Evolutionary conservation across 2,113 vertebrate species (phyloP).

Genomic region (Crotalus horridus): DNA sequence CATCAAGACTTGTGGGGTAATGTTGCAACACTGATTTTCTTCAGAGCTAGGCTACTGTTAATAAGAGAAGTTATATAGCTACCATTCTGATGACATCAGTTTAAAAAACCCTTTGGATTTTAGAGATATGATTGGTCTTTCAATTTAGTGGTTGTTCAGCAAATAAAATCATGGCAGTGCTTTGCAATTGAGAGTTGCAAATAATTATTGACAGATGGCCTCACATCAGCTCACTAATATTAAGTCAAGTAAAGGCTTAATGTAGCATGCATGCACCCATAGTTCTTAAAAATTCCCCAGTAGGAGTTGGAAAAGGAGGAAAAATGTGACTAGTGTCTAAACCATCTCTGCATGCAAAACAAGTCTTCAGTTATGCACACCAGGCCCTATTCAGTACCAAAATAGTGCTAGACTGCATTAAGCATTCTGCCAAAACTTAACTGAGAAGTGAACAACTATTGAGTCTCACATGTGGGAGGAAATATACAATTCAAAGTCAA

Average conservation of each 20-base stretch:
- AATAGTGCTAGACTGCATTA: neutral
- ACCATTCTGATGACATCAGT: neutral
- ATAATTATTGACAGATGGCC: neutral
- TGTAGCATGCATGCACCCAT: neutral
- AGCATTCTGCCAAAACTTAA: neutral
- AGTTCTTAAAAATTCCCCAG: neutral
- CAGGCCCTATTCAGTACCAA: neutral
- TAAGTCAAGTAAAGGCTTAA: neutral
- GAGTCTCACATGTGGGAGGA: neutral
- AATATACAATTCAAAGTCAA: neutral
- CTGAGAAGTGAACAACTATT: neutral
- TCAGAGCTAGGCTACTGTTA: neutral
- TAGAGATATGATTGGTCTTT: neutral
- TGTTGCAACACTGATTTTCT: neutral
- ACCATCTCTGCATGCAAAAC: neutral
- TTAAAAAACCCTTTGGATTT: neutral
- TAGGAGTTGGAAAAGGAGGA: neutral
- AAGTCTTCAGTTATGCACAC: neutral
- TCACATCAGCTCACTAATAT: neutral
- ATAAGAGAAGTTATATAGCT: neutral
- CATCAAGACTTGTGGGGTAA: neutral
- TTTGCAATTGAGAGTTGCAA: neutral
- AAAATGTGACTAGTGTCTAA: neutral
- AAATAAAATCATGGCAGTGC: neutral
- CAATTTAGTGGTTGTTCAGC: neutral